phyloP scores from a whole-genome alignment of 2,797 vertebrate species.

The Onychomys leucogaster region DNA sequence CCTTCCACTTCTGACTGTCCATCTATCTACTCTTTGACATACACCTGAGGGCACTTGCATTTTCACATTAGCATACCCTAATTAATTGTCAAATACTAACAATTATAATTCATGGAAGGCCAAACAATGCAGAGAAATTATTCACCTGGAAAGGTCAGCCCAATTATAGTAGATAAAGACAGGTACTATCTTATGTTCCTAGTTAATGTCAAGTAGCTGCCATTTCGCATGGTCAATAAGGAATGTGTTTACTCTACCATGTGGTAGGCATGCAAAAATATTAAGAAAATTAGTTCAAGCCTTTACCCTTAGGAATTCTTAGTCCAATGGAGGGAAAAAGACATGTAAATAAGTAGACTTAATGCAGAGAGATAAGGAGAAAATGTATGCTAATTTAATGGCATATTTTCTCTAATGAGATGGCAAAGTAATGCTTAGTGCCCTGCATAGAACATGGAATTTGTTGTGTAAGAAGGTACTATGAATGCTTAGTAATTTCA shows the following conservation, averaged over 20 bases:
- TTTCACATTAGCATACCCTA: constrained; percentile 76
- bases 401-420: constrained; percentile 63
- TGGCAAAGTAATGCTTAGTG: constrained; percentile 57
- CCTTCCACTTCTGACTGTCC: neutral
- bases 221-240: constrained; percentile 49
- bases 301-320: constrained; percentile 71
- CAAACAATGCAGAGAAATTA: constrained; percentile 73
- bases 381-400: constrained; percentile 61
- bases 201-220: constrained; percentile 70
- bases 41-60: constrained; percentile 49
- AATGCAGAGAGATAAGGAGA: constrained; percentile 52
- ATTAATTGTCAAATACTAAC: constrained; percentile 77
- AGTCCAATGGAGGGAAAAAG: constrained; percentile 12
- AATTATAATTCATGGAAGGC: constrained; percentile 66
- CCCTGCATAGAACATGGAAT: neutral
- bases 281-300: constrained; percentile 65
- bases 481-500: constrained; percentile 40
- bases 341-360: constrained; percentile 66
- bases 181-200: constrained; percentile 37
- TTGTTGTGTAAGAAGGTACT: constrained; percentile 58
- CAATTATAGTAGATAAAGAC: constrained; percentile 77
- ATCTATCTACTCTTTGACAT: constrained; percentile 69
- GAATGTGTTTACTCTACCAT: constrained; percentile 57
- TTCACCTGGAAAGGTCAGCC: constrained; percentile 80
- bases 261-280: constrained; percentile 52